Percentiles rank a stretch among this genome's conserved stretches.
These are phyloP conservation scores for Protosalanx chinensis DNA, from an alignment of 2,797 vertebrate species.

Conservation along the genomic window DNA sequence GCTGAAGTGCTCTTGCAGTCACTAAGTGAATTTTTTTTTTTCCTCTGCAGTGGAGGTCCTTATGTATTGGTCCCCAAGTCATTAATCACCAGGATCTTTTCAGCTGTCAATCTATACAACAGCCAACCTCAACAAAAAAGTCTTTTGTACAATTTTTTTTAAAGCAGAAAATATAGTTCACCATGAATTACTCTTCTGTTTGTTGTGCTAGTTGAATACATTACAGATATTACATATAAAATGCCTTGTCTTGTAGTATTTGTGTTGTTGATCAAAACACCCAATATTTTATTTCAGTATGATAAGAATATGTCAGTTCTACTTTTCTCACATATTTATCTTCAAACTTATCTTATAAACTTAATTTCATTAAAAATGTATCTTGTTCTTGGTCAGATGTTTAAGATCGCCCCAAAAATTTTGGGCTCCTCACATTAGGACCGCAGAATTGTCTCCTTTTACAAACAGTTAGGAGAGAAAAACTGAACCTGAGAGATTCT, in stretches of 20 bases:
- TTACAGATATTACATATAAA: conserved; percentile 65
- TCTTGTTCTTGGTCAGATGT: conserved; percentile 50
- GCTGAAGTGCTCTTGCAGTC: conserved; percentile 68
- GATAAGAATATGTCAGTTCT: conserved; percentile 12
- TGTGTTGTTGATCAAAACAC: conserved; percentile 56
- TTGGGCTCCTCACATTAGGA: conserved; percentile 48
- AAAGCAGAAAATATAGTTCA: conserved; percentile 68
- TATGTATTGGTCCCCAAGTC: conserved; percentile 76
- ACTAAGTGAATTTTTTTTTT: conserved; percentile 54
- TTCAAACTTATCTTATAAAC: not conserved
- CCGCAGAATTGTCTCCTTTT: conserved; percentile 30
- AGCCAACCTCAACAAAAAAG: conserved; percentile 72
- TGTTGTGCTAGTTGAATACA: conserved; percentile 59
- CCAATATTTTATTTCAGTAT: conserved; percentile 36
- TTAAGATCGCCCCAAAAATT: conserved; percentile 46
- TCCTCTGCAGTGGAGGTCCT: conserved; percentile 59
- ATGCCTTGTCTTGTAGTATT: conserved; percentile 46
- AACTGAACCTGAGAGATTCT: conserved; percentile 63
- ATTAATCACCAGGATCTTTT: conserved; percentile 90
- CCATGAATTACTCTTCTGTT: conserved; percentile 64
- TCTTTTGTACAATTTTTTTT: conserved; percentile 62
- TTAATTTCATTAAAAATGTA: too few species aligned
- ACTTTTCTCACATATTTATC: conserved; percentile 20
- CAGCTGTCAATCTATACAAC: conserved; percentile 83
- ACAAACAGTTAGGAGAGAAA: conserved; percentile 65